Conservation (phyloP, 1,140 invertebrate species). For the Hermatobates lingyangjiaoensis region DNA sequence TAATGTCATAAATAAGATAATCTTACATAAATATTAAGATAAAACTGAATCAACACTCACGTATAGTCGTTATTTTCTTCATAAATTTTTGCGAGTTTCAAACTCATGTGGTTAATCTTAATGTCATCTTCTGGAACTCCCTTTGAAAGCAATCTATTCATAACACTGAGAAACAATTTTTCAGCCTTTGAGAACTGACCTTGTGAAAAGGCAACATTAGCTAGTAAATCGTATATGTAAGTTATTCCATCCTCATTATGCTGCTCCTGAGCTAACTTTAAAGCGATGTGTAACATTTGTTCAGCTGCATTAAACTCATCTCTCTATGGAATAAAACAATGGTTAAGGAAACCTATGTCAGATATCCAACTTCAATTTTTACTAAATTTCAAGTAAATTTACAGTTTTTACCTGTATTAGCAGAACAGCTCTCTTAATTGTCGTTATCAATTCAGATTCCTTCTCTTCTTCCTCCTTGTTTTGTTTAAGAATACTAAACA, state of each 20-base stretch:
- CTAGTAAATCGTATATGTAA: conserved; percentile 78
- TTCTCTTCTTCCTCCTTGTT: conserved; percentile 30
- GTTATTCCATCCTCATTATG: conserved; percentile 53
- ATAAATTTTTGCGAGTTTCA: conserved; percentile 52
- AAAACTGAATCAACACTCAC: conserved; percentile 20
- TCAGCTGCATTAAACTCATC: conserved; percentile 63
- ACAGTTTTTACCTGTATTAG: conserved; percentile 36
- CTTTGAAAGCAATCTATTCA: conserved; percentile 47
- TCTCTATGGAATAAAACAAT: conserved; percentile 26
- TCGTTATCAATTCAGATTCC: conserved; percentile 46
- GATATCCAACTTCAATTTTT: too few species aligned
- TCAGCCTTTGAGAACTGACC: conserved; percentile 65
- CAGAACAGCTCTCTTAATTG: conserved; percentile 51
- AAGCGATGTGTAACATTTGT: conserved; percentile 59
- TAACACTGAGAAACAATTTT: conserved; percentile 57
- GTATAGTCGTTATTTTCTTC: conserved; percentile 37
- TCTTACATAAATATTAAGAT: background rate
- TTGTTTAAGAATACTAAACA: conserved; percentile 23
- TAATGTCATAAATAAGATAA: too few species aligned
- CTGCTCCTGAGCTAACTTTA: conserved; percentile 61
- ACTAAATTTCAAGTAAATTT: too few species aligned
- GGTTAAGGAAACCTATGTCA: background rate
- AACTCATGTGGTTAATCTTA: conserved; percentile 51
- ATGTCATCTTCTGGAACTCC: conserved; percentile 53
- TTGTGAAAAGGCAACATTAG: conserved; percentile 63